Conservation (phyloP, 2,797 vertebrate genomes). For the Allobates femoralis region DNA sequence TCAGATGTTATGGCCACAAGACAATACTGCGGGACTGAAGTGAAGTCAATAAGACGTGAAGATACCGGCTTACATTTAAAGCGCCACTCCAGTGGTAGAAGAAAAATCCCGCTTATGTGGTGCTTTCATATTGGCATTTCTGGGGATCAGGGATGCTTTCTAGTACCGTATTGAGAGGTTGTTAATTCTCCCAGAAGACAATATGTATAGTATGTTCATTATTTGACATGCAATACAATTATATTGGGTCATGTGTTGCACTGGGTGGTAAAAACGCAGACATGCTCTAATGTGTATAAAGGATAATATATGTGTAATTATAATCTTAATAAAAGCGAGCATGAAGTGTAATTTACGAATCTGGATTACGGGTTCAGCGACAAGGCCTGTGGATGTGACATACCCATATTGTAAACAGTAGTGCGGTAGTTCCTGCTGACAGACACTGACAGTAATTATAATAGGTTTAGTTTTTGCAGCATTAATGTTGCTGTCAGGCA, state of each 20-base stretch:
- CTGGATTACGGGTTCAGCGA: background rate
- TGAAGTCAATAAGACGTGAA: no score
- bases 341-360: conserved; percentile 10
- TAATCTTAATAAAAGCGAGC: background rate
- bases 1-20: no score
- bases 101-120: no score
- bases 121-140: background rate
- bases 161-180: background rate
- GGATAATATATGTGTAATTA: conserved; percentile 23
- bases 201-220: background rate
- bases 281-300: background rate
- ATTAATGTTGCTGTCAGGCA: conserved; percentile 29
- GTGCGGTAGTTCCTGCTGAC: conserved; percentile 20
- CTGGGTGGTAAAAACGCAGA: background rate
- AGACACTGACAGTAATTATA: conserved; percentile 41
- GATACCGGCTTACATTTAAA: no score
- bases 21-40: no score
- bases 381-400: conserved; percentile 12
- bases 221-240: background rate
- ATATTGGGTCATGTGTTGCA: background rate
- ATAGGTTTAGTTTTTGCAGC: conserved; percentile 29
- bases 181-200: background rate
- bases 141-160: background rate
- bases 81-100: no score
- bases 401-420: conserved; percentile 22